Evolutionary conservation across 2,888 invertebrate species (phyloP), one percentile per base, ranked within the genome.

Genomic region (Brenthis hecate): DNA sequence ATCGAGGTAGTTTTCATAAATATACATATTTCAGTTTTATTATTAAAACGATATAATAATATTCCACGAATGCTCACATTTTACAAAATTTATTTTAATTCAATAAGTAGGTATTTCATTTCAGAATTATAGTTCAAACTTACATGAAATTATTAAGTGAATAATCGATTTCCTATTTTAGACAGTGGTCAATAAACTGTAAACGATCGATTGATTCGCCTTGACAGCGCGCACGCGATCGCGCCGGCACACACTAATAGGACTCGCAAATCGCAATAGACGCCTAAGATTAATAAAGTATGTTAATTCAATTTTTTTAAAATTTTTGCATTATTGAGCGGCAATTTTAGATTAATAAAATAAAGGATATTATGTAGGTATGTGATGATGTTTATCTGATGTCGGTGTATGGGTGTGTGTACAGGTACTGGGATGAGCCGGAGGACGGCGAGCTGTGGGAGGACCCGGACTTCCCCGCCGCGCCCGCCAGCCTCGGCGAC

Each of bases 391-490:
- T 28, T 28, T 28, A 28, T 4, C 28, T 28, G 3, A 28, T 28
- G 28, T 28, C 28, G 28, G 28, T 28, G 28, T 28, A 4, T 28
- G 28, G 3, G 28, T 28, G 28, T 28, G 65, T 32, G 64, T 32
- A 64, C 65, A 92, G 56, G 86, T 58, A 85, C 93, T 77, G 93
- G 93, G 85, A 91, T 93, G 48, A 84, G 88, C 54, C 93, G 93
- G 77, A 14, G 55, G 47, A 23, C 2, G 74, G 81, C 5, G 28
- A 28, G 83, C 94, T 71, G 94, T 95, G 93, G 85, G 94, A 94
- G 81, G 95, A 95, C 85, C 86, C 93, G 0, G 94, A 94, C 75
- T 95, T 95, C 84, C 93, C 93, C 14, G 91, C 94, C 3, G 85
- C 87, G 19, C 88, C 93, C 58, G 89, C 92, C 78, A 87, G 94